Evolutionary conservation across 2,113 vertebrate species (phyloP).

Genomic region (Astur gentilis): DNA sequence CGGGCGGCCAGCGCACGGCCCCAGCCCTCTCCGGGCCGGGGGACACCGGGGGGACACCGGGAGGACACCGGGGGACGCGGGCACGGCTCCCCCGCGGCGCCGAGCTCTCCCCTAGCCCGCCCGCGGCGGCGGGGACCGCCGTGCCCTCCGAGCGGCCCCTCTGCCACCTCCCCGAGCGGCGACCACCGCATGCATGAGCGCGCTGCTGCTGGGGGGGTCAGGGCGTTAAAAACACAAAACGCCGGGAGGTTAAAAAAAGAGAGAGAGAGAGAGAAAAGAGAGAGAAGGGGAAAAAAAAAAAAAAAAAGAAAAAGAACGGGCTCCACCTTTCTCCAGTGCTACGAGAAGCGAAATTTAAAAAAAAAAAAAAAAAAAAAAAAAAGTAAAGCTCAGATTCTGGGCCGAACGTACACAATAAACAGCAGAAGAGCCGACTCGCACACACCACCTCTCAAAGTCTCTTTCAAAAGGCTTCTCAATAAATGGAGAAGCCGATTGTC

Average conservation of each 20-base stretch:
- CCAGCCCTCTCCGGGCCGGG: not conserved
- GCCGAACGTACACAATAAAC: not conserved
- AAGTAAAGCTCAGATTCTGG: not conserved
- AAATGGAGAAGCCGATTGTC: not conserved
- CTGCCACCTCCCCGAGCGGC: not conserved
- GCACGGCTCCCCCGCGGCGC: too few species aligned
- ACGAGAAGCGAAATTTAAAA: not conserved
- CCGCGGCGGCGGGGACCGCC: not conserved
- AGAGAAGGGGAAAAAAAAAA: too few species aligned
- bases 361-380: not conserved
- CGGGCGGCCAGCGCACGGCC: not conserved
- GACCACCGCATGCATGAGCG: not conserved
- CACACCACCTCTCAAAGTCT: not conserved
- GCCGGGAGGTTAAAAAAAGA: not conserved
- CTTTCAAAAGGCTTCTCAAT: not conserved
- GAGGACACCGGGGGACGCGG: too few species aligned
- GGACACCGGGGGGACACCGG: too few species aligned
- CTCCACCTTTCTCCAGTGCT: not conserved
- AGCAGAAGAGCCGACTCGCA: not conserved
- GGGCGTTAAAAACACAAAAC: not conserved
- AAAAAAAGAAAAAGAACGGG: not conserved
- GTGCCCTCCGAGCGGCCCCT: not conserved
- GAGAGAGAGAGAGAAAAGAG: accelerated
- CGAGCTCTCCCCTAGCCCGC: not conserved
- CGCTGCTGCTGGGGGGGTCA: not conserved